Evolutionary conservation across 2,888 invertebrate species (phyloP).

Genomic region (Agrilus cyanescens): DNA sequence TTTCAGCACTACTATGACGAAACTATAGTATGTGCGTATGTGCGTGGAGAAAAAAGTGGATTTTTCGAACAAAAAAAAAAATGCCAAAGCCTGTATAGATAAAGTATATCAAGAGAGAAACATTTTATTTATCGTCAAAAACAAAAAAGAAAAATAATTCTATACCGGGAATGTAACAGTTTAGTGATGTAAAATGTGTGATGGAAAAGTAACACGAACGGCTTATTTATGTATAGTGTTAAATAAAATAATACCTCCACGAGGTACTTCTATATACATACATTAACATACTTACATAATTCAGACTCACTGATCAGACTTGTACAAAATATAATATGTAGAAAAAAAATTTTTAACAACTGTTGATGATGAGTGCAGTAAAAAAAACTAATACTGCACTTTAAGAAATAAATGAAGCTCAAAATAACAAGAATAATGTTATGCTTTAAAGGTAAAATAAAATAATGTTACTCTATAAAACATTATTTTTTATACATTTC

Average conservation of each 20-base stretch:
- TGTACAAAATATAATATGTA: slow-evolving; percentile 21
- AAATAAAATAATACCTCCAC: slow-evolving; percentile 23
- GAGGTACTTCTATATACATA: slow-evolving; percentile 27
- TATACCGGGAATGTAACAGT: slow-evolving; percentile 31
- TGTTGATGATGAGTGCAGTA: slow-evolving; percentile 1
- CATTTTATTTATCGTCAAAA: too few relatives aligned
- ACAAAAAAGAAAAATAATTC: too few relatives aligned
- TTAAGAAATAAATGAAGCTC: neutral
- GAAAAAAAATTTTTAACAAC: slow-evolving; percentile 17
- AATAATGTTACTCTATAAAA: slow-evolving; percentile 25
- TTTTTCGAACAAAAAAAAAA: too few relatives aligned
- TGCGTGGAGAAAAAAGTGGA: too few relatives aligned
- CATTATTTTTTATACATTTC: slow-evolving; percentile 20
- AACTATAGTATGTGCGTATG: too few relatives aligned
- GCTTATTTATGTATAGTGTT: too few relatives aligned
- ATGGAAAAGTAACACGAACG: too few relatives aligned
- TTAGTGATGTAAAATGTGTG: slow-evolving; percentile 21
- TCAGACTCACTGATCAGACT: slow-evolving; percentile 36
- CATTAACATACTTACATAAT: slow-evolving; percentile 25
- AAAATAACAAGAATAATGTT: slow-evolving; percentile 15
- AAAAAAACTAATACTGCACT: neutral
- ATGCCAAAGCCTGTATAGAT: too few relatives aligned
- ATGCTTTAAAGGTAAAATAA: slow-evolving; percentile 21
- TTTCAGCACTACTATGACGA: too few relatives aligned
- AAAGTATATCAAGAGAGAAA: too few relatives aligned